These are phyloP conservation scores for Drosophila mimetica DNA, from an alignment of 2,888 invertebrate species.

Conservation along the genomic window DNA sequence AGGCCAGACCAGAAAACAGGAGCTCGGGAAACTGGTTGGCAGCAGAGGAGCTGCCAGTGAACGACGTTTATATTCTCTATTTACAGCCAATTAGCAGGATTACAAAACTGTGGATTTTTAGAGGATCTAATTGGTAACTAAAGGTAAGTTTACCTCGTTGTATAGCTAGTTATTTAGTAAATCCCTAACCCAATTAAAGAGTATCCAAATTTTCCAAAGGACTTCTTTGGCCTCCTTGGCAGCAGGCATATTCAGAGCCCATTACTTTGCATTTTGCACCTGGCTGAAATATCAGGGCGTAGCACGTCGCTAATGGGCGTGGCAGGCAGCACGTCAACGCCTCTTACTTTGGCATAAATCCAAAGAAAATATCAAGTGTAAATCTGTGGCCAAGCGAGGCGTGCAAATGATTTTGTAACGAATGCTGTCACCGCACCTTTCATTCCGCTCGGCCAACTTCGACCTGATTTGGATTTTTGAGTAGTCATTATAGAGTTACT, in stretches of 20 bases:
- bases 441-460: conserved; percentile 20
- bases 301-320: conserved; percentile 35
- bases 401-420: conserved; percentile 31
- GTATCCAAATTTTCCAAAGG: not conserved
- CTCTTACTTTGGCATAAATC: conserved; percentile 63
- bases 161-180: not conserved
- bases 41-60: not conserved
- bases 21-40: conserved; percentile 16
- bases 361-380: conserved; percentile 44
- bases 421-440: conserved; percentile 20
- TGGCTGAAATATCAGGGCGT: conserved; percentile 55
- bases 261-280: conserved; percentile 80
- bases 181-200: conserved; percentile 14
- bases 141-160: not conserved
- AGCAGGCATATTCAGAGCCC: conserved; percentile 67
- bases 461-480: not conserved
- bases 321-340: conserved; percentile 34
- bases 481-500: too few species aligned
- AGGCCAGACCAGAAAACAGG: conserved; percentile 48
- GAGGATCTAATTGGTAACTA: not conserved
- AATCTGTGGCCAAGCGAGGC: conserved; percentile 33
- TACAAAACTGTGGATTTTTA: not conserved
- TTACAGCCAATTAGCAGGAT: conserved; percentile 34
- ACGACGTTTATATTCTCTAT: conserved; percentile 29
- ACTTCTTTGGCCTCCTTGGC: conserved; percentile 53